Evolutionary conservation across 1,140 invertebrate genomes (phyloP).

Genomic region (Spodoptera frugiperda): DNA sequence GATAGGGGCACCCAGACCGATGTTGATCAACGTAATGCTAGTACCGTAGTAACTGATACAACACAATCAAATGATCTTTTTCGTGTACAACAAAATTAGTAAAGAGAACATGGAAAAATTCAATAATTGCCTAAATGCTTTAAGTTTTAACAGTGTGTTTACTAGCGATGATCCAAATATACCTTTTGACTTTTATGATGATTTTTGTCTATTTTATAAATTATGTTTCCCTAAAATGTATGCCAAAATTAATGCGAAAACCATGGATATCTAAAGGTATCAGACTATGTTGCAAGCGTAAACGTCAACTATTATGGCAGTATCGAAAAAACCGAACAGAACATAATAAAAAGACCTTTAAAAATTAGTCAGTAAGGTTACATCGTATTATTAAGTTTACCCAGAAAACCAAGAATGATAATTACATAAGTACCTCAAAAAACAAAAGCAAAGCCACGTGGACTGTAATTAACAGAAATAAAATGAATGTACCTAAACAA

Average conservation of each 20-base stretch:
- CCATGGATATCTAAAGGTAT: neutral
- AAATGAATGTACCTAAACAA: constrained; percentile 2
- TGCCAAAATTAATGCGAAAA: constrained; percentile 4
- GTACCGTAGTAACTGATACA: no score
- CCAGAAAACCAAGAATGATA: neutral
- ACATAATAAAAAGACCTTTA: constrained; percentile 3
- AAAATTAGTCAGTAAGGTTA: neutral
- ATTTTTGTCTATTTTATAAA: no score
- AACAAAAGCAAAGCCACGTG: constrained; percentile 14
- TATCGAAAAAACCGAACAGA: neutral
- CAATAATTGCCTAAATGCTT: no score
- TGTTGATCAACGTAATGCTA: no score
- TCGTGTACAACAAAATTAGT: no score
- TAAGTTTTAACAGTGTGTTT: no score
- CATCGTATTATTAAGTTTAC: neutral
- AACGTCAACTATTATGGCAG: neutral
- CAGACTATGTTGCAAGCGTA: constrained; percentile 13
- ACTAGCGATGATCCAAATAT: no score
- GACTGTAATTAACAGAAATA: constrained; percentile 14
- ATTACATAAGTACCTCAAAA: constrained; percentile 6
- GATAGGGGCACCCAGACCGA: no score
- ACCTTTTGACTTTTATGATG: no score
- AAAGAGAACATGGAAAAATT: no score
- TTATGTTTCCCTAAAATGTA: constrained; percentile 1
- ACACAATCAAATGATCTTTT: no score